phyloP scores from a whole-genome alignment of 2,113 vertebrate species.

The Myotis yumanensis region DNA sequence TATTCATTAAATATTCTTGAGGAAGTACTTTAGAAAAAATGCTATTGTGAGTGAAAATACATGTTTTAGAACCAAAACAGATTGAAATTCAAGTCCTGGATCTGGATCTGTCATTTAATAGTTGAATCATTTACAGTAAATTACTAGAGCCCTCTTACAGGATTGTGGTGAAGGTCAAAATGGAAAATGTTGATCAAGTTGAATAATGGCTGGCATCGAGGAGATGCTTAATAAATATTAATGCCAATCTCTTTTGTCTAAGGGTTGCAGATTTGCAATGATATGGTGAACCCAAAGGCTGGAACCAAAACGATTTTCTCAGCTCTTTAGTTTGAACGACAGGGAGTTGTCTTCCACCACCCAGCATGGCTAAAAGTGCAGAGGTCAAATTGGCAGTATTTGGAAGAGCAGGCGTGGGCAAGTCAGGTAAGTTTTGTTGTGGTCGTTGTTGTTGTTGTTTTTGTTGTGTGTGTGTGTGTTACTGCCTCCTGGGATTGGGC shows the following conservation, averaged over 20 bases:
- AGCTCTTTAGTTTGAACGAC: constrained; percentile 1
- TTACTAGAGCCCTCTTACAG: background rate
- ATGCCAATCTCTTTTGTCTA: constrained; percentile 48
- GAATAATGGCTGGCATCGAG: background rate
- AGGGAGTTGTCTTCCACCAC: background rate
- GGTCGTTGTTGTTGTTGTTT: background rate
- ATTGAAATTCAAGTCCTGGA: background rate
- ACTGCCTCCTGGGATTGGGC: background rate
- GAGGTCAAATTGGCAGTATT: constrained; percentile 97
- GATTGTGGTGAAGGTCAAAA: background rate
- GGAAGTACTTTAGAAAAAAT: constrained; percentile 11
- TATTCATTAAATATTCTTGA: background rate
- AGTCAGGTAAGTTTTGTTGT: constrained; percentile 91
- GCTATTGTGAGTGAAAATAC: background rate
- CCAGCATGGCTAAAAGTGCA: constrained; percentile 93
- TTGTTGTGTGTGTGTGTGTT: background rate
- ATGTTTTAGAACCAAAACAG: constrained; percentile 10
- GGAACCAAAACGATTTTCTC: constrained; percentile 52
- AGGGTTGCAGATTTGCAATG: constrained; percentile 79
- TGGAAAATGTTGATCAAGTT: background rate
- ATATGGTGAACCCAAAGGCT: constrained; percentile 72
- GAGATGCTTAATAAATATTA: background rate
- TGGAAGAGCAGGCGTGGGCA: constrained; percentile 95
- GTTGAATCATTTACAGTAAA: background rate
- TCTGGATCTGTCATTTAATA: background rate